These are phyloP conservation scores for Masnerella sp. DNA, from an alignment of 2,888 invertebrate genomes.

Conservation along the genomic window DNA sequence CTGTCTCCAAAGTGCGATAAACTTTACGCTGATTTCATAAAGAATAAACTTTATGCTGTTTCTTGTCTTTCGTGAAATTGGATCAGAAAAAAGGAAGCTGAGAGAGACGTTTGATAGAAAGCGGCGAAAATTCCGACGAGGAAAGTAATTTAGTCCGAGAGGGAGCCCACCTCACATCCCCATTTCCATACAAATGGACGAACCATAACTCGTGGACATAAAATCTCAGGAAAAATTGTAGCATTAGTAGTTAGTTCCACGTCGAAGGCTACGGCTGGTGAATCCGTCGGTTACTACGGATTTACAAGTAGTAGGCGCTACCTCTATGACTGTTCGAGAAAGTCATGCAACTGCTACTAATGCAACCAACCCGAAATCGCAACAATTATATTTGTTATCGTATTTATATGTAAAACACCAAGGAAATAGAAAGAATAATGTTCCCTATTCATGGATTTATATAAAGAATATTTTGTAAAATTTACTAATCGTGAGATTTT, in stretches of 20 bases:
- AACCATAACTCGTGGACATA: conserved; percentile 70
- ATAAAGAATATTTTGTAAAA: too few relatives aligned
- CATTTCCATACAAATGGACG: conserved; percentile 73
- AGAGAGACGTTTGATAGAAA: conserved; percentile 48
- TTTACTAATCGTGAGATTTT: too few relatives aligned
- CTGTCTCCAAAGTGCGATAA: neutral
- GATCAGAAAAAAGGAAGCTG: conserved; percentile 28
- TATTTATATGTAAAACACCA: too few relatives aligned
- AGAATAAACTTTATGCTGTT: conserved; percentile 30
- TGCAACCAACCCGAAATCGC: too few relatives aligned
- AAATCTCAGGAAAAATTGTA: conserved; percentile 70
- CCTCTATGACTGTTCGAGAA: too few relatives aligned
- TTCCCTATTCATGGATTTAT: too few relatives aligned
- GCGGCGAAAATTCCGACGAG: conserved; percentile 55
- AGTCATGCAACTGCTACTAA: too few relatives aligned
- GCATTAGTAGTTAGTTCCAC: conserved; percentile 77
- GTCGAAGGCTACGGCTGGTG: conserved; percentile 69
- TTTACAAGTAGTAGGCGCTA: conserved; percentile 65
- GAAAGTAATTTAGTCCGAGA: conserved; percentile 60
- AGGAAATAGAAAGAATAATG: too few relatives aligned
- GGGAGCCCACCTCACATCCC: conserved; percentile 61
- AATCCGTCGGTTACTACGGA: conserved; percentile 70
- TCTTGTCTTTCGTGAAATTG: conserved; percentile 45
- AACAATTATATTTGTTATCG: too few relatives aligned
- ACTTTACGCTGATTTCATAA: conserved; percentile 18